Percentiles rank a stretch among this genome's conserved stretches.
Evolutionary conservation across 2,113 vertebrate genomes (phyloP).

Genomic region (Sardina pilchardus): DNA sequence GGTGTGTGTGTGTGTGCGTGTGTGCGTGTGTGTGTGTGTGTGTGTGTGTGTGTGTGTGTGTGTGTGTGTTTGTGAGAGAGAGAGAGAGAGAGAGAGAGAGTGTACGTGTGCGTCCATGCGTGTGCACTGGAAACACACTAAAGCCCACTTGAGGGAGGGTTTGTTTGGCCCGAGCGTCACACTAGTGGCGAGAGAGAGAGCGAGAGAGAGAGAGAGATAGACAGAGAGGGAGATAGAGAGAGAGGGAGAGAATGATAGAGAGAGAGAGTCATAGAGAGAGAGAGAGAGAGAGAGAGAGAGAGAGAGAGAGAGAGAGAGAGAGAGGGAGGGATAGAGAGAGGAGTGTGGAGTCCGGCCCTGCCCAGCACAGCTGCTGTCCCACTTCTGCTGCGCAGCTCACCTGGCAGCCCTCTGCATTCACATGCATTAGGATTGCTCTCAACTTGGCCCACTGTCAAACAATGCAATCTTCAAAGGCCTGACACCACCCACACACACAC

Average conservation of each 20-base stretch:
- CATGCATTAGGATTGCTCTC: slow-evolving; percentile 56
- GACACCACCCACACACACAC: background rate
- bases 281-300: background rate
- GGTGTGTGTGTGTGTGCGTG: background rate
- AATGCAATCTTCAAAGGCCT: slow-evolving; percentile 60
- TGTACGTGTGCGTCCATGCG: background rate
- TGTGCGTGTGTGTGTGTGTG: background rate
- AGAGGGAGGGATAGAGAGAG: background rate
- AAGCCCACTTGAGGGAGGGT: background rate
- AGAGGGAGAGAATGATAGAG: no score
- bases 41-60: slow-evolving; percentile 13
- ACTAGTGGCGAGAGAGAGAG: background rate
- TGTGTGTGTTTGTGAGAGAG: background rate
- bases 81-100: background rate
- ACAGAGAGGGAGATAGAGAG: background rate
- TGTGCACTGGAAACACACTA: background rate
- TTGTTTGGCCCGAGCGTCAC: background rate
- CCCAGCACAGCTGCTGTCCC: slow-evolving; percentile 55
- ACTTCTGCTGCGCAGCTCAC: slow-evolving; percentile 47
- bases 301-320: background rate
- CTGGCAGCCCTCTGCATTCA: slow-evolving; percentile 57
- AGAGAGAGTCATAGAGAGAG: background rate
- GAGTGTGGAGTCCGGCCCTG: background rate
- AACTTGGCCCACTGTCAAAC: slow-evolving; percentile 59
- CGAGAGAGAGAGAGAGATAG: no score